Base-by-base conservation (phyloP, 2,797 vertebrate species). In the Hyperoplus lanceolatus region DNA sequence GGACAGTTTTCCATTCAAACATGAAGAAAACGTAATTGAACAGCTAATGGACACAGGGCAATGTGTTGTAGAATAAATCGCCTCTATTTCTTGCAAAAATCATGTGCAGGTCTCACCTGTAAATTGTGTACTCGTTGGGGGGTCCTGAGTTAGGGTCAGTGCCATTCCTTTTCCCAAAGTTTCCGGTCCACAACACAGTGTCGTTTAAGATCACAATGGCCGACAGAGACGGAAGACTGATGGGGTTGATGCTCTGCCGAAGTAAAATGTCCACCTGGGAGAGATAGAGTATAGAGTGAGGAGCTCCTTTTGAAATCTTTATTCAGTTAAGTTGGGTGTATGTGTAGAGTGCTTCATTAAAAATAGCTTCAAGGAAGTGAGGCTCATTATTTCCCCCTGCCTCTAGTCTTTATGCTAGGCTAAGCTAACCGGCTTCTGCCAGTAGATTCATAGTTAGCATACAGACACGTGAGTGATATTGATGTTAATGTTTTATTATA, bases 171-270 rank as follows among this genome's bases (percentile, higher is more conserved):
- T 87, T 98, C 1, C 98, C 98, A 0, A 98, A 98, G 92, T 98
- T 99, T 4, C 98, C 97, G 0, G 97, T 99, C 98, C 98, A 99
- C 79, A 99, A 92, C 66, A 99, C 96, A 0, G 97, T 98, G 90
- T 99, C 97, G 0, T 98, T 98, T 87, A 97, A 96, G 81, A 97
- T 92, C 11, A 97, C 96, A 0, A 98, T 97, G 39, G 97, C 97
- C 0, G 98, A 99, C 87, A 98, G 80, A 51, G 97, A 95, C 0
- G 97, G 96, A 29, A 98, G 94, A 51, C 96, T 96, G 0, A 96
- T 85, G 8, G 86, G 90, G 29, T 95, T 95, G 73, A 97, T 80
- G 50, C 41, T 96, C 79, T 96, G 93, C 0, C 94, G 92, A n/a
- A 99, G 93, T 68, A 97, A 83, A 56, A 51, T 6, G 4, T 98